phyloP scores from a whole-genome alignment of 1,140 invertebrate species.

The Periplaneta americana region DNA sequence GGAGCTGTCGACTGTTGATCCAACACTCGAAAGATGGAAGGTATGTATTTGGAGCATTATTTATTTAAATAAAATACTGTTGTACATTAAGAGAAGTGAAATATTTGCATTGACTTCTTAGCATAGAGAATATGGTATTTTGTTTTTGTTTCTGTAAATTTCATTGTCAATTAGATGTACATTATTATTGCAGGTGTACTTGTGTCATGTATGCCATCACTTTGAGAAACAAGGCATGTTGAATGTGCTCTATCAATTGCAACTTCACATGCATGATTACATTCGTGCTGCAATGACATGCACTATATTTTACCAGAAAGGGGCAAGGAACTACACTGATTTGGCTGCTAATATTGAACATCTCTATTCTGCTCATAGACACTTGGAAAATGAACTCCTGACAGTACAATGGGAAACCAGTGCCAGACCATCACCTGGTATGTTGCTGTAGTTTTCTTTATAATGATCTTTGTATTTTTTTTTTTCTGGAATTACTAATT shows the following conservation, averaged over 20 bases:
- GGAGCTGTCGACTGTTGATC: conserved; percentile 53
- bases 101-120: background rate
- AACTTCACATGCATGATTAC: conserved; percentile 59
- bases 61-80: too few relatives aligned
- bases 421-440: background rate
- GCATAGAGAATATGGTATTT: too few relatives aligned
- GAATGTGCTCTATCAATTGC: conserved; percentile 61
- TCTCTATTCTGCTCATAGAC: conserved; percentile 53
- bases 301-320: conserved; percentile 58
- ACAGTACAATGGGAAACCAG: background rate
- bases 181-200: conserved; percentile 51
- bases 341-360: conserved; percentile 45
- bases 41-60: conserved; percentile 32
- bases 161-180: too few relatives aligned
- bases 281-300: conserved; percentile 68
- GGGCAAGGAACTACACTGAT: conserved; percentile 47
- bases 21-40: conserved; percentile 56
- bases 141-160: too few relatives aligned
- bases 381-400: conserved; percentile 47
- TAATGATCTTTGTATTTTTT: too few relatives aligned
- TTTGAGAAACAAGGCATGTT: conserved; percentile 56
- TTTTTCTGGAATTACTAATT: too few relatives aligned
- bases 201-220: conserved; percentile 57
- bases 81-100: background rate
- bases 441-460: too few relatives aligned